phyloP scores from a whole-genome alignment of 2,888 invertebrate species.

The Cataglyphis livida region DNA sequence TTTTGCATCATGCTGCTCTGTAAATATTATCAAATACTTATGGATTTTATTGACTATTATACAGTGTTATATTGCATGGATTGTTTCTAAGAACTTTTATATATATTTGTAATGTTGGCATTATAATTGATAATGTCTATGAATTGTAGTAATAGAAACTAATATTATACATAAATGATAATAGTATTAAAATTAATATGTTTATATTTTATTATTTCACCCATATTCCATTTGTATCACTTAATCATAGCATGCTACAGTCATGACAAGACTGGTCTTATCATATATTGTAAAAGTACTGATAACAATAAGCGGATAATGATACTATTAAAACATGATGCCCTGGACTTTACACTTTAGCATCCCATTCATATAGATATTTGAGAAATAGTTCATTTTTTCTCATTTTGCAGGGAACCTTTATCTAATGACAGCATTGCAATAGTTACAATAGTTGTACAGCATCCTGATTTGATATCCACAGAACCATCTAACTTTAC shows the following conservation, averaged over 20 bases:
- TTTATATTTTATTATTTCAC: constrained; percentile 1
- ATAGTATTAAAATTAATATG: neutral
- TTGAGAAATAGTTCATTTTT: neutral
- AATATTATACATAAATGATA: neutral
- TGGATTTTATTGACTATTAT: constrained; percentile 35
- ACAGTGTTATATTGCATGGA: neutral
- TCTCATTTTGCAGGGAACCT: constrained; percentile 85
- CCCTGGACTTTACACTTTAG: constrained; percentile 37
- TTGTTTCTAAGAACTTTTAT: neutral
- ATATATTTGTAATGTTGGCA: neutral
- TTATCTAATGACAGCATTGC: constrained; percentile 82
- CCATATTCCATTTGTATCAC: constrained; percentile 9
- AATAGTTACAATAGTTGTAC: constrained; percentile 87
- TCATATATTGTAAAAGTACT: neutral
- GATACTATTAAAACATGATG: constrained; percentile 6
- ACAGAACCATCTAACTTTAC: constrained; percentile 86
- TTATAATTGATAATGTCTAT: neutral
- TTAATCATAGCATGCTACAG: neutral
- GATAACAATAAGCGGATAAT: constrained; percentile 1
- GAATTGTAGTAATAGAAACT: neutral
- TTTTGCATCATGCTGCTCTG: neutral
- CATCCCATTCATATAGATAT: neutral
- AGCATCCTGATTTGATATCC: constrained; percentile 89
- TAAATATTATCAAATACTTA: neutral
- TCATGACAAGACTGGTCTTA: neutral